These are phyloP conservation scores for Lepisosteus oculatus DNA, from an alignment of 2,113 vertebrate species.

Conservation along the genomic window DNA sequence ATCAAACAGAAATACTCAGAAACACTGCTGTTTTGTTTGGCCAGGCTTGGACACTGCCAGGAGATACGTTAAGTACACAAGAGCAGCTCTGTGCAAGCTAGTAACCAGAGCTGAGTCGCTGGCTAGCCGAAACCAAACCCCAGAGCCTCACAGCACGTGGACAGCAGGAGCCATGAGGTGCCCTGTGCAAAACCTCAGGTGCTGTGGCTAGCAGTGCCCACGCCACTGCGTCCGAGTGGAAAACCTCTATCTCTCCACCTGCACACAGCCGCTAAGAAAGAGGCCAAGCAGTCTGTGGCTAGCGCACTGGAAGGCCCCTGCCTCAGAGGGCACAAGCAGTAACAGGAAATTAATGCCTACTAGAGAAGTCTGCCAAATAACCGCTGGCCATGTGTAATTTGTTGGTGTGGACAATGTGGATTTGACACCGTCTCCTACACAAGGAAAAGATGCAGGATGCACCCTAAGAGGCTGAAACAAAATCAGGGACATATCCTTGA, in stretches of 20 bases:
- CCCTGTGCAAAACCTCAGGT: conserved; percentile 12
- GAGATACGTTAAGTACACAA: conserved; percentile 39
- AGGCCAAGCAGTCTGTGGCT: neutral
- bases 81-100: conserved; percentile 47
- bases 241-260: conserved; percentile 37
- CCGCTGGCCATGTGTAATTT: too few relatives aligned
- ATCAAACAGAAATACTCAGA: too few relatives aligned
- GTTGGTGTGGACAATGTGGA: too few relatives aligned
- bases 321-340: too few relatives aligned
- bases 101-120: conserved; percentile 42
- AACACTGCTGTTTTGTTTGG: conserved; percentile 23
- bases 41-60: conserved; percentile 49
- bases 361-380: too few relatives aligned
- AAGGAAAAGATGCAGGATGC: too few relatives aligned
- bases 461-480: too few relatives aligned
- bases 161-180: conserved; percentile 38
- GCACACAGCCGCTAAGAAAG: conserved; percentile 14
- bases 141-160: conserved; percentile 43
- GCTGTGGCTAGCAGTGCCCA: conserved; percentile 30
- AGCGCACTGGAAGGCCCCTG: too few relatives aligned
- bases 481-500: too few relatives aligned
- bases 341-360: too few relatives aligned
- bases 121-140: conserved; percentile 65
- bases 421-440: too few relatives aligned
- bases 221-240: conserved; percentile 37